Evolutionary conservation across 2,797 vertebrate genomes (phyloP).

Genomic region (Philypnodon macrostomus): DNA sequence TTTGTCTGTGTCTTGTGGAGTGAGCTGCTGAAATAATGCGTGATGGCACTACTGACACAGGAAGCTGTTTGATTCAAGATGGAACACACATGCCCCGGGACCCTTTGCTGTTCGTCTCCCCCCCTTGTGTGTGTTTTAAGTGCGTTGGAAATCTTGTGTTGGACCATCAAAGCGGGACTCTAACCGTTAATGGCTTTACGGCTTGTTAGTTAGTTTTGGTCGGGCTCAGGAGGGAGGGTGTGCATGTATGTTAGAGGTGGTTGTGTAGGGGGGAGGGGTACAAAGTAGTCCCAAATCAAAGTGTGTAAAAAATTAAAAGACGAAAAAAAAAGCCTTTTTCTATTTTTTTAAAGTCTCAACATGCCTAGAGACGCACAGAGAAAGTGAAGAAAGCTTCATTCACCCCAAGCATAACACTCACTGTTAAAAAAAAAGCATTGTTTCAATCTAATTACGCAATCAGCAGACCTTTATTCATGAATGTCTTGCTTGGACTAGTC

Average conservation of each 20-base stretch:
- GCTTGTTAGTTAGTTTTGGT: conserved; percentile 62
- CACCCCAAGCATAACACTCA: no score
- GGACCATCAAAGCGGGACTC: conserved; percentile 55
- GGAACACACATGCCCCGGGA: conserved; percentile 45
- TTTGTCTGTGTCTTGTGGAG: conserved; percentile 44
- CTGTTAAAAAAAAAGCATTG: no score
- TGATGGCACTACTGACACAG: conserved; percentile 42
- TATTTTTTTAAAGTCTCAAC: no score
- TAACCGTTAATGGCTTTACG: conserved; percentile 60
- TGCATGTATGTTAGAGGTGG: conserved; percentile 5
- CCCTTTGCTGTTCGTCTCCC: conserved; percentile 25
- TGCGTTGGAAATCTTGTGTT: conserved; percentile 51
- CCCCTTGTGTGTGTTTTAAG: conserved; percentile 48
- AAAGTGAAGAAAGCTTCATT: no score
- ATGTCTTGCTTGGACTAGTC: no score
- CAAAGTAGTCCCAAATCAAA: conserved; percentile 8
- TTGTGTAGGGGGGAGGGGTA: conserved; percentile 1
- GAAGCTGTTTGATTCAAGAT: conserved; percentile 39
- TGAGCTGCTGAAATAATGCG: conserved; percentile 46
- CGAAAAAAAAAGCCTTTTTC: no score
- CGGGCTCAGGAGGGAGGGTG: conserved; percentile 36
- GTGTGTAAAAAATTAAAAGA: no score
- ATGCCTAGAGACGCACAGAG: no score
- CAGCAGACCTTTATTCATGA: no score
- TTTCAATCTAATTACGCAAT: no score